Percentiles rank a stretch among this genome's conserved stretches.
These are phyloP conservation scores for Chaetophractus vellerosus DNA, from an alignment of 2,797 vertebrate species.

Conservation along the genomic window DNA sequence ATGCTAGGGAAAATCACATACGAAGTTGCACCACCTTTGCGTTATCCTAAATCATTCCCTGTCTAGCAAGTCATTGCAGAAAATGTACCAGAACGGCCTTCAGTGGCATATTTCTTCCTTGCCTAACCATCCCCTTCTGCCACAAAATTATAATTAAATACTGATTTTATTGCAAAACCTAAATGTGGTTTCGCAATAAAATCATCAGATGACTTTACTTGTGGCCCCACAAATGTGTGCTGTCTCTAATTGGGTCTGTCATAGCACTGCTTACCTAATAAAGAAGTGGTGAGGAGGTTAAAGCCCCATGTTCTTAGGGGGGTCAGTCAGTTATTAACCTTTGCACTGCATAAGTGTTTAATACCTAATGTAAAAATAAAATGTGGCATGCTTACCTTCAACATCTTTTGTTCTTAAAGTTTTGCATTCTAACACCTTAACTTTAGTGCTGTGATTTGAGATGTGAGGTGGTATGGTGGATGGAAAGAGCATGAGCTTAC, in stretches of 20 bases:
- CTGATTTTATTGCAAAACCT: background rate
- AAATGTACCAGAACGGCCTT: background rate
- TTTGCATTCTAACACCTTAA: background rate
- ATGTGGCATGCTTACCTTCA: background rate
- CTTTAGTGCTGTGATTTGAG: background rate
- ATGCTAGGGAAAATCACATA: background rate
- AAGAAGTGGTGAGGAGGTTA: background rate
- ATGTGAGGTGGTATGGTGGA: background rate
- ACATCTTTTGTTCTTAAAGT: background rate
- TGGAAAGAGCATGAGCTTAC: background rate
- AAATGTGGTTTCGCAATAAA: background rate
- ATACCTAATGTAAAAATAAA: background rate
- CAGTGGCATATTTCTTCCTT: background rate
- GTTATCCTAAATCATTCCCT: background rate
- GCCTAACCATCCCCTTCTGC: background rate
- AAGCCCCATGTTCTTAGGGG: background rate
- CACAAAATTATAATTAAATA: conserved; percentile 7
- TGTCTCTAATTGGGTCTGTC: background rate
- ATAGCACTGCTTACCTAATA: background rate
- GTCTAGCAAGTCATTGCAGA: background rate
- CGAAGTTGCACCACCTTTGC: background rate
- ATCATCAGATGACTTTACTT: background rate
- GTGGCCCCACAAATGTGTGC: accelerated
- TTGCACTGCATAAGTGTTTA: background rate
- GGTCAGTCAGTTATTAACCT: background rate